Evolutionary conservation across 2,797 vertebrate species (phyloP).

Genomic region (Lerista edwardsae): DNA sequence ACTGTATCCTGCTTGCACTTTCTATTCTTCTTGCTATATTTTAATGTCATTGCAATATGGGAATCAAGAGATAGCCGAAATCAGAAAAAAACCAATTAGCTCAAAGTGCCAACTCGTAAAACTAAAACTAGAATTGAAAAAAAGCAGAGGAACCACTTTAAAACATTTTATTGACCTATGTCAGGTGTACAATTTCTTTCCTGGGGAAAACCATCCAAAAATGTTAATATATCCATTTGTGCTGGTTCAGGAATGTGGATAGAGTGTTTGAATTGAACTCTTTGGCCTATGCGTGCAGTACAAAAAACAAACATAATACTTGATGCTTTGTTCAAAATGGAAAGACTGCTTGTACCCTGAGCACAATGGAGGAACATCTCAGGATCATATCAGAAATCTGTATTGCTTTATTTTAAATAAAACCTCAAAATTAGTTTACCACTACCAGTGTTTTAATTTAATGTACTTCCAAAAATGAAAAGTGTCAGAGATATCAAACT

Average conservation of each 20-base stretch:
- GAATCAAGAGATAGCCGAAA: constrained; percentile 75
- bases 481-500: not conserved
- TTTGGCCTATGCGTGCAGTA: constrained; percentile 16
- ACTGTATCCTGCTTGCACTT: constrained; percentile 87
- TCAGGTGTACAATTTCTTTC: constrained; percentile 15
- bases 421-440: not conserved
- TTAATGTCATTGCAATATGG: constrained; percentile 87
- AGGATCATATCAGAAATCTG: constrained; percentile 49
- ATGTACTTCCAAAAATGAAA: not conserved
- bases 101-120: not conserved
- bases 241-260: constrained; percentile 10
- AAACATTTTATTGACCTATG: not conserved
- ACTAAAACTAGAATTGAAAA: constrained; percentile 14
- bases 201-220: constrained; percentile 6
- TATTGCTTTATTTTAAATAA: not conserved
- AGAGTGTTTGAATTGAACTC: not conserved
- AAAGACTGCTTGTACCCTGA: constrained; percentile 41
- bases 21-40: constrained; percentile 84
- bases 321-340: constrained; percentile 43
- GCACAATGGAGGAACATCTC: constrained; percentile 51
- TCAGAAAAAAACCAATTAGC: constrained; percentile 85
- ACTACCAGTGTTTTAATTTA: not conserved
- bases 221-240: constrained; percentile 3
- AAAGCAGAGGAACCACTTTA: not conserved
- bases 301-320: constrained; percentile 18